Base-by-base conservation (phyloP, 2,797 vertebrate genomes). In the Darevskia nairensis region DNA sequence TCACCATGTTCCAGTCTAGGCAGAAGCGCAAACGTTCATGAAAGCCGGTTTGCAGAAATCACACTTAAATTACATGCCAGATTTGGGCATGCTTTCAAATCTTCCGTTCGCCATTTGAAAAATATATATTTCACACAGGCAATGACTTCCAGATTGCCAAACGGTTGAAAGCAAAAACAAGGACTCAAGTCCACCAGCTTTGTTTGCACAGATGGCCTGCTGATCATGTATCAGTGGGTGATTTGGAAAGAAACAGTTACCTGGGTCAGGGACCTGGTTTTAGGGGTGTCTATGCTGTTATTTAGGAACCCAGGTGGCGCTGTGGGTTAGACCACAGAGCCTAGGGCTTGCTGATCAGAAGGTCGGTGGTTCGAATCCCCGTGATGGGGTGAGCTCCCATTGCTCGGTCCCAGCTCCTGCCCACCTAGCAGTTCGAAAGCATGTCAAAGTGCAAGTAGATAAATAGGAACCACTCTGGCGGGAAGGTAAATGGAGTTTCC, bases 1-100 rank as follows among this genome's bases (percentile, higher is more conserved):
- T 86, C 66, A 89, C 72, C 39, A 85, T 90, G 69, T 59, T 85
- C 10, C 75, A 86, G 89, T 44, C 64, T 66, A 82, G n/a, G 21
- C 8, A 69, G 50, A 50, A 84, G 27, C 25, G 8, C 44, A 50
- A 66, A 17, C 1, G 23, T 64, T 46, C 25, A 46, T 25, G 78
- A 75, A 66, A 64, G 9, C 25, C n/a, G 11, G 83, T 84, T n/a
- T 64, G 74, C 86, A 69, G 44, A 82, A 89, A 71, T 88, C 74
- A 85, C 88, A 0, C 78, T 32, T 69, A 79, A 27, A 75, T 81
- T 66, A 32, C 32, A 64, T 5, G 27, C 25, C 32, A 68, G 59
- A 61, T 32, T 61, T 29, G 50, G 39, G 21, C 84, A 68, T 82
- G 32, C 35, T 71, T 82, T 76, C 17, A 92, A 86, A 29, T 79